Base-by-base conservation (phyloP, 2,113 vertebrate species). In the Tragelaphus scriptus region DNA sequence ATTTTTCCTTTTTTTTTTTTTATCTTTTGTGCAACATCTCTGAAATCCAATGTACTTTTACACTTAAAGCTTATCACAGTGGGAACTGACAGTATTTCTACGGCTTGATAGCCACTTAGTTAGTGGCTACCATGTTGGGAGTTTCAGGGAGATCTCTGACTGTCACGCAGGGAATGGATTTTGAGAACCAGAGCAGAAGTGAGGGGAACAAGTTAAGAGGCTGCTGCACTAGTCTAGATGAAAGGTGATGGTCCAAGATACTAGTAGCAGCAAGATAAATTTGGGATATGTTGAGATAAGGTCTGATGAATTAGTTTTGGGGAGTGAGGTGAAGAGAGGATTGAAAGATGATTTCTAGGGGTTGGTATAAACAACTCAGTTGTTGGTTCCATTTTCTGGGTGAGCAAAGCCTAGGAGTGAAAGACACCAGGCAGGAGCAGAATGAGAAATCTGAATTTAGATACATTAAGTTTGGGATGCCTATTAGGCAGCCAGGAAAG, bases 401-500 rank as follows among this genome's bases (percentile, higher is more conserved):
- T 58, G 15, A 90, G 40, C 44, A 82, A 86, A 89, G 25, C 19
- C 44, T 16, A 47, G 32, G 51, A 36, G 32, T 44, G 15, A 90
- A 71, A 82, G 58, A 75, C 84, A n/a, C 26, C 75, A 25, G 21
- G 47, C 17, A 49, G 85, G 26, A 92, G 36, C 75, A 63, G 30
- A 81, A 79, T 56, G 56, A 93, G 55, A 32, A 92, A 44, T 80
- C 56, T 82, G 59, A 14, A 28, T 90, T 96, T 59, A 86, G 56
- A 93, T 59, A 44, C 56, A 91, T 92, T 97, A 97, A 87, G 85
- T 87, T 95, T 0, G n/a, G 95, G 93, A 77, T 28, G 79, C 89
- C 95, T 96, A 93, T 97, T 96, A 97, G 63, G 94, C 82, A 94
- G 63, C 51, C 59, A 89, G 93, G 71, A 91, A 95, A 85, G 91